Evolutionary conservation across 2,888 invertebrate species (phyloP).

Genomic region (Petrophora chlorosata): DNA sequence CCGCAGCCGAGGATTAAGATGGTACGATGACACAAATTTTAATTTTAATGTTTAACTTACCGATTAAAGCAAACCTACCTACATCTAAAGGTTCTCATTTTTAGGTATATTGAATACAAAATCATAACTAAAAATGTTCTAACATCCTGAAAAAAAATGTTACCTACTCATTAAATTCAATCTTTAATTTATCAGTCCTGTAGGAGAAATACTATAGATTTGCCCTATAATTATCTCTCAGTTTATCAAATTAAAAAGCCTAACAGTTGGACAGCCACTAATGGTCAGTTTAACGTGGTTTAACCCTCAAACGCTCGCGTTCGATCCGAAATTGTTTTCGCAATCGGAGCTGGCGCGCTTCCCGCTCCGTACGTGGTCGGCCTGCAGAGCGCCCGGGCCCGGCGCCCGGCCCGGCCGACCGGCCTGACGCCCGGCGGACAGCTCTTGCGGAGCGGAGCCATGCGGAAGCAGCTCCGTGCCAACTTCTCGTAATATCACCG

Average conservation of each 20-base stretch:
- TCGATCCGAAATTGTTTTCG: slow-evolving; percentile 43
- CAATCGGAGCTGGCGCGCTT: slow-evolving; percentile 28
- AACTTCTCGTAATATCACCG: slow-evolving; percentile 37
- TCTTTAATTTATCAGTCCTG: slow-evolving; percentile 11
- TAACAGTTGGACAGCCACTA: slow-evolving; percentile 17
- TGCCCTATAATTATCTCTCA: neutral
- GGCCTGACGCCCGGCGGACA: slow-evolving; percentile 1
- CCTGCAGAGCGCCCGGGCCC: slow-evolving; percentile 25
- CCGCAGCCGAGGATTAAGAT: slow-evolving; percentile 44
- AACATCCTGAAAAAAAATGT: slow-evolving; percentile 19
- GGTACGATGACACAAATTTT: slow-evolving; percentile 23
- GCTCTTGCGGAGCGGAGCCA: slow-evolving; percentile 15
- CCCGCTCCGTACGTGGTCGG: slow-evolving; percentile 33
- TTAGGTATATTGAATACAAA: slow-evolving; percentile 8
- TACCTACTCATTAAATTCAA: slow-evolving; percentile 10
- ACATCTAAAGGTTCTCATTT: slow-evolving; percentile 7
- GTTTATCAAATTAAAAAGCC: slow-evolving; percentile 24
- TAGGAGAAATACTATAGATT: neutral
- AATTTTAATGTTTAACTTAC: slow-evolving; percentile 18
- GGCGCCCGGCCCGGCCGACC: neutral
- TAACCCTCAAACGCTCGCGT: slow-evolving; percentile 23
- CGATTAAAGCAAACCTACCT: neutral
- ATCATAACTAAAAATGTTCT: slow-evolving; percentile 16
- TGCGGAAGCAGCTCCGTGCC: slow-evolving; percentile 34
- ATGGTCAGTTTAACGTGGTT: slow-evolving; percentile 28